Base-by-base conservation (phyloP, 2,113 vertebrate genomes). In the Lota lota region DNA sequence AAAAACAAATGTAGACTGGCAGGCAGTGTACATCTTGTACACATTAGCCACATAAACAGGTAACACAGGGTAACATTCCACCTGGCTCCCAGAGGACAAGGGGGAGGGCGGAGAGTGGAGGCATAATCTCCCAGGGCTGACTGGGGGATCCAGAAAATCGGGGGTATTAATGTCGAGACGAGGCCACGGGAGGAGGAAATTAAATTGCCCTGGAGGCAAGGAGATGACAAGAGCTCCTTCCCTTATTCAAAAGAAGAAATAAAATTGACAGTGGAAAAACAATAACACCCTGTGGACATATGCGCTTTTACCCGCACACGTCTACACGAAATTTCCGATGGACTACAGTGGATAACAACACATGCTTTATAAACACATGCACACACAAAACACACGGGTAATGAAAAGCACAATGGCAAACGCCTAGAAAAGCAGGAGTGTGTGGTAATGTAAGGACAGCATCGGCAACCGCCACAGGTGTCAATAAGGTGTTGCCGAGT, bases 171-270 rank as follows among this genome's bases (percentile, higher is more conserved):
- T 79, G 86, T 70, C 4, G 17, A 78, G 74, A 83, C 68, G 66
- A 80, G 79, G 80, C 56, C 70, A 7, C 4, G 58, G 63, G 59
- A 24, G 80, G 69, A 86, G 87, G 89, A 90, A 90, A 90, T 90
- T 71, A 87, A 88, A 88, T 69, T 62, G 76, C 81, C 85, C 70
- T 14, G 40, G 40, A 47, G 40, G 40, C 33, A 1, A 20, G 57
- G 82, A 80, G 53, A 73, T 72, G 68, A 63, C 69, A 76, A 79
- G 86, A 60, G 62, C 72, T 66, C 62, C 77, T 67, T 63, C 67
- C 62, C 51, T 59, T 73, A 54, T 69, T 66, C 15, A 40, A 18
- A 28, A 33, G 19, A 21, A 63, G 17, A 51, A n/a, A 61, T 2
- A 58, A 58, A 18, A 56, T 5, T 19, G 8, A 58, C 1, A 58